Percentiles rank a stretch among this genome's conserved stretches.
phyloP scores from a whole-genome alignment of 2,797 vertebrate species.

The Phaenicophaeus curvirostris region DNA sequence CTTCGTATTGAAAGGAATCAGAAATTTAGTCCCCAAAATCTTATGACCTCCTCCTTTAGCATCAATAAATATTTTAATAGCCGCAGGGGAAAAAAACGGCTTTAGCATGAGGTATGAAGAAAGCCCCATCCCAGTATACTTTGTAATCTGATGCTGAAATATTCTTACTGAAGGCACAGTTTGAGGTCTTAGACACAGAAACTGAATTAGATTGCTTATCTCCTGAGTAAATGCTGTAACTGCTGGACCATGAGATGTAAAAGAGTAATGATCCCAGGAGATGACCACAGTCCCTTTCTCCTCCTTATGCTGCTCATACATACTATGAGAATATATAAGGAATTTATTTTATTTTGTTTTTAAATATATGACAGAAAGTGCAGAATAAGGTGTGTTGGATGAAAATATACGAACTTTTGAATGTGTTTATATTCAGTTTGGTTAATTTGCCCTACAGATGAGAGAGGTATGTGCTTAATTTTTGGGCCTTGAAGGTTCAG shows the following conservation, averaged over 20 bases:
- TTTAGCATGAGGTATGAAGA: background rate
- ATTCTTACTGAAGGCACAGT: background rate
- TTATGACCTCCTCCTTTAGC: background rate
- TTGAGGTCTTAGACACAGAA: background rate
- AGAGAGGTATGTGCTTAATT: background rate
- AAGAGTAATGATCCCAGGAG: background rate
- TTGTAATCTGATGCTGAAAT: background rate
- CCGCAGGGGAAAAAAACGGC: background rate
- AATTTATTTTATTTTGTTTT: background rate
- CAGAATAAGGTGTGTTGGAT: background rate
- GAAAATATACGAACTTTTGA: background rate
- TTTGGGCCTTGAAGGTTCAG: background rate
- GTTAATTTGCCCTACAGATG: background rate
- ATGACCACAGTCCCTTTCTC: background rate
- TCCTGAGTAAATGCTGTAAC: background rate
- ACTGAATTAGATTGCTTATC: background rate
- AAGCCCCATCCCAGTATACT: background rate
- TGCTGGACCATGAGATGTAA: background rate
- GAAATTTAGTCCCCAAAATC: background rate
- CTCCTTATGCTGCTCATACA: background rate
- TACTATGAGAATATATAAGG: background rate
- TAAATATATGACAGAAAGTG: background rate
- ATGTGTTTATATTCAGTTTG: background rate
- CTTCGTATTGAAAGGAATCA: background rate
- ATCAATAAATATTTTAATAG: background rate